Evolutionary conservation across 2,888 invertebrate species (phyloP), one percentile per base, ranked within the genome.

Genomic region (Campoplex capitator): DNA sequence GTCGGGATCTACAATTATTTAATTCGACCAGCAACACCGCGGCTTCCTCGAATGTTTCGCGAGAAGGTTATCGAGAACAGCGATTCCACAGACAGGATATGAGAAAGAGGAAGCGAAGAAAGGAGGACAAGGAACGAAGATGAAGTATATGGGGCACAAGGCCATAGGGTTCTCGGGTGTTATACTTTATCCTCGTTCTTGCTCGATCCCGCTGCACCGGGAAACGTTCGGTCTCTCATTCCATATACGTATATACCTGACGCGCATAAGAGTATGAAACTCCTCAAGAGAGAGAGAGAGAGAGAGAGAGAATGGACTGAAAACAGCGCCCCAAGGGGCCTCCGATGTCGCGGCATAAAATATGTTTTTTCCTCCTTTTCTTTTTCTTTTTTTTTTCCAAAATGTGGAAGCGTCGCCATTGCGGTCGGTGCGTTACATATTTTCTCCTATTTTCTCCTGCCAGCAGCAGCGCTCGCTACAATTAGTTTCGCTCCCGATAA

Each of bases 91-190:
- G 42, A 76, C 70, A 38, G 42, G 74, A 35, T 65, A 83, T 56
- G 74, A 83, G 79, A 48, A 84, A 74, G 75, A 79, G 76, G 70
- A 74, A 82, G 58, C 68, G 74, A 83, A 78, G 45, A 65, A 81
- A 82, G 58, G 71, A 76, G 79, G 56, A 51, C 84, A 84, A 82
- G 78, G 82, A 71, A 68, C 85, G 79, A 82, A 84, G 78, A 85
- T 83, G 88, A 85, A 81, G 77, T 51, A 88, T 75, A 85, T 90
- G 87, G 90, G 82, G 90, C 88, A 86, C 91, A 91, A 91, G 92
- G 91, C 89, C 91, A 90, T 88, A 71, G 85, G 77, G 71, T 28
- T 68, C 35, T 45, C 38, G 74, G 54, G 62, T 81, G 74, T 74
- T 71, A 74, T 71, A 71, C 70, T 74, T 45, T 79, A 56, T 67